Conservation (phyloP, 2,888 invertebrate genomes). For the Lysandra coridon region DNA sequence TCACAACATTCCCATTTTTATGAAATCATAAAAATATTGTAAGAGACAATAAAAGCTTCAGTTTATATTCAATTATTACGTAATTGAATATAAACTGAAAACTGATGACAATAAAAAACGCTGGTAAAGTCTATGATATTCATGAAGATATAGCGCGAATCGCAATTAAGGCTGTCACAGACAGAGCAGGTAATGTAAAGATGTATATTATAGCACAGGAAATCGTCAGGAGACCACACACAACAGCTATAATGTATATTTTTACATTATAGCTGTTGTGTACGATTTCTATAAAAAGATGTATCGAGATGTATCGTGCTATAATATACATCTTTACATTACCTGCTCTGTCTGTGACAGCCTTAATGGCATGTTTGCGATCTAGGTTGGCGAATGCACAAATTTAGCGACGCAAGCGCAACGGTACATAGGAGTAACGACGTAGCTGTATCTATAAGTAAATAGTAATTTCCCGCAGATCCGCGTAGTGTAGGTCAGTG, state of each 20-base stretch:
- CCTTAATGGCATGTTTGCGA: background rate
- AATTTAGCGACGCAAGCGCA: conserved; percentile 12
- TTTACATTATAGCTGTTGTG: too few relatives aligned
- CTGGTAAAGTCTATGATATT: background rate
- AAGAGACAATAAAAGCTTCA: background rate
- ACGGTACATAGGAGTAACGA: conserved; percentile 25
- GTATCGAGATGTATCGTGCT: too few relatives aligned
- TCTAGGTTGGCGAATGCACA: conserved; percentile 23
- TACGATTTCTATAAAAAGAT: too few relatives aligned
- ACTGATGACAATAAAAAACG: background rate
- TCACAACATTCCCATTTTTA: background rate
- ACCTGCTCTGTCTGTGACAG: too few relatives aligned
- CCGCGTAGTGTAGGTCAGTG: conserved; percentile 54
- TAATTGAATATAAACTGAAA: conserved; percentile 19
- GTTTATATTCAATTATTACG: background rate
- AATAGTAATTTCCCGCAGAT: conserved; percentile 52
- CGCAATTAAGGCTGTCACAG: background rate
- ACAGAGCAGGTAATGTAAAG: too few relatives aligned
- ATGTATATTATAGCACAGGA: too few relatives aligned
- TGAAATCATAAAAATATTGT: background rate
- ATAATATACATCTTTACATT: too few relatives aligned
- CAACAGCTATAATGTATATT: too few relatives aligned
- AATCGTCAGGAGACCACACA: too few relatives aligned
- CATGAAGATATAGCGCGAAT: background rate
- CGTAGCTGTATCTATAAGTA: conserved; percentile 33